Base-by-base conservation (phyloP, 2,888 invertebrate genomes). In the Colletes collaris region DNA sequence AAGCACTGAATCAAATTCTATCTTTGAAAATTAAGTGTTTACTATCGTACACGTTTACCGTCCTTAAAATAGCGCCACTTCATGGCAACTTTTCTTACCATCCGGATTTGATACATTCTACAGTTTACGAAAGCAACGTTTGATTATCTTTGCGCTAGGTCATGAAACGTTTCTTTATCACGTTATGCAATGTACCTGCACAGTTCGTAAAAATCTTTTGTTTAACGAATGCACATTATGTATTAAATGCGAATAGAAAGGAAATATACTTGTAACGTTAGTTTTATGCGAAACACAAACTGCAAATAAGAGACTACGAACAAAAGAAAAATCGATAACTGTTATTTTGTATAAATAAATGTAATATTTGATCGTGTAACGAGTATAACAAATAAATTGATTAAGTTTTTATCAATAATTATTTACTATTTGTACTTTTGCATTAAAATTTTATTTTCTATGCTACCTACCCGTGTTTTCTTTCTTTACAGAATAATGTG, bases 31-130 rank as follows among this genome's bases (percentile, higher is more conserved):
- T 63, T 59, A n/a, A 27, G 3, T 44, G 3, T 62, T 67, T 71
- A 44, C 52, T 56, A 19, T 46, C n/a, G 56, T 50, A 35, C 37
- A 27, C 46, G 2, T 37, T 50, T 44, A 8, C 8, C 13, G 49
- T 44, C 50, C 59, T 59, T 55, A 40, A 80, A 73, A 63, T 56
- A 73, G 72, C 73, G 70, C 70, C 70, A 80, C 52, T 73, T 76
- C 44, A 67, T 73, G 27, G 13, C 16, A 19, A 8, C 10, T 16
- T 50, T 56, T 70, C 50, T 49, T 63, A 8, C 27, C n/a, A 19
- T 8, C 16, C 8, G 19, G n/a, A 55, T 65, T 63, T 35, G 35
- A 19, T 63, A 35, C 16, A n/a, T 75, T 59, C 64, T 53, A 37
- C n/a, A 16, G 46, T 55, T 40, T 40, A 59, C 44, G 2, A 50